Percentiles rank a stretch among this genome's conserved stretches.
Evolutionary conservation across 1,140 invertebrate genomes (phyloP).

Genomic region (Latrodectus geometricus): DNA sequence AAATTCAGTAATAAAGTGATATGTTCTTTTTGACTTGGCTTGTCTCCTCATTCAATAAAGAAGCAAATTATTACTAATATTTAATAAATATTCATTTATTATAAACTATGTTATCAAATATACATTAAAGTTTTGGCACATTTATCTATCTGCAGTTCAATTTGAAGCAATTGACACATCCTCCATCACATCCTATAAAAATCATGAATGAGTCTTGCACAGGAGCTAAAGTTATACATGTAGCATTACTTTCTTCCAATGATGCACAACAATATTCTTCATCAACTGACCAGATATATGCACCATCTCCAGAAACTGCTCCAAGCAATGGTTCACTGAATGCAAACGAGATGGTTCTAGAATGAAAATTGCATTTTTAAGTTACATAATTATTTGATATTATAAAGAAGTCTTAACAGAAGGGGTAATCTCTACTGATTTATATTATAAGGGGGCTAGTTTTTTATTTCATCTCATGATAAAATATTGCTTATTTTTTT

Average conservation of each 20-base stretch:
- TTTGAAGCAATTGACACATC: constrained; percentile 24
- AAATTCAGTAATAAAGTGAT: no score
- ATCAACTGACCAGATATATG: constrained; percentile 23
- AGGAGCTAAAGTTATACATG: background rate
- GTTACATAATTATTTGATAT: background rate
- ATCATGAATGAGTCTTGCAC: background rate
- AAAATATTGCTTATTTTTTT: no score
- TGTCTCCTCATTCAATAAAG: no score
- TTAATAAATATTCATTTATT: no score
- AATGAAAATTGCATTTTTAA: no score
- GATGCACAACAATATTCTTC: constrained; percentile 47
- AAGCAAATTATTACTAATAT: no score
- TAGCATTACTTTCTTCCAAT: background rate
- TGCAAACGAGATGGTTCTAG: constrained; percentile 7
- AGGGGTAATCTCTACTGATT: background rate
- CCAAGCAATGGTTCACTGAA: constrained; percentile 31
- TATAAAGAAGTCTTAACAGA: background rate
- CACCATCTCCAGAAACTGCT: background rate
- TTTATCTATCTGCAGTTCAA: background rate
- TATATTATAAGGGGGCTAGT: no score
- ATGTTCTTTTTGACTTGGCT: no score
- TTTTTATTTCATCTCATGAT: no score
- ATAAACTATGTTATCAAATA: no score
- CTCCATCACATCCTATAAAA: background rate
- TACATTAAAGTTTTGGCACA: background rate